Evolutionary conservation across 2,797 vertebrate species (phyloP).

Genomic region (Thamnophis elegans): DNA sequence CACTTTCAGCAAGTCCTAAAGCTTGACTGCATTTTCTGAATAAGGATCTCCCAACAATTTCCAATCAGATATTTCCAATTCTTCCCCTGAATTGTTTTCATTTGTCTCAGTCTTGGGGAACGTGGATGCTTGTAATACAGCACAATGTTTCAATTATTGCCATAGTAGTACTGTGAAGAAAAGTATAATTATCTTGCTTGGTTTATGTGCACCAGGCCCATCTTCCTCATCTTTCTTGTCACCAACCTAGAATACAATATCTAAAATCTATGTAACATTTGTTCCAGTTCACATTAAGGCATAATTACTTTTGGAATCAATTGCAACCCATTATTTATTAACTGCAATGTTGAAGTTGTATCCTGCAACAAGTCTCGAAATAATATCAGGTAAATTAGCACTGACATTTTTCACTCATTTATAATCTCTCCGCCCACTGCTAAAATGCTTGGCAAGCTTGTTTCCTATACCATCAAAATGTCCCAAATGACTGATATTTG

Average conservation of each 20-base stretch:
- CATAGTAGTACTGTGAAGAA: slow-evolving; percentile 13
- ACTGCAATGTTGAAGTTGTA: not conserved
- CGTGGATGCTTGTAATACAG: not conserved
- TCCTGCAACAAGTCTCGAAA: not conserved
- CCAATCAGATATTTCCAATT: not conserved
- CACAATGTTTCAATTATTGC: slow-evolving; percentile 40
- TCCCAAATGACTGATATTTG: not conserved
- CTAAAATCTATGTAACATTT: slow-evolving; percentile 39
- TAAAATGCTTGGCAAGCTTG: not conserved
- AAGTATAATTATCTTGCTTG: slow-evolving; percentile 42
- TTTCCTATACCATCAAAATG: not conserved
- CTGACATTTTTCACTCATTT: not conserved
- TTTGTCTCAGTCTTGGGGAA: slow-evolving; percentile 25
- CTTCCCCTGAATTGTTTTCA: slow-evolving; percentile 4
- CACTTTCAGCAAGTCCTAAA: not conserved
- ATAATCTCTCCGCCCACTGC: not conserved
- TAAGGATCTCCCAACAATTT: not conserved
- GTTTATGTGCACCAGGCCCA: slow-evolving; percentile 28
- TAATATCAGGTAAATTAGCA: not conserved
- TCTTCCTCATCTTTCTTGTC: slow-evolving; percentile 41
- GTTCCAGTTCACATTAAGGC: slow-evolving; percentile 55
- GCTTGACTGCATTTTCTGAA: not conserved
- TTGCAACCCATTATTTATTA: slow-evolving; percentile 44
- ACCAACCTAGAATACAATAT: slow-evolving; percentile 44
- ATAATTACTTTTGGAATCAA: slow-evolving; percentile 48